Conservation (phyloP, 2,888 invertebrate species). For the Cynaeus angustus region DNA sequence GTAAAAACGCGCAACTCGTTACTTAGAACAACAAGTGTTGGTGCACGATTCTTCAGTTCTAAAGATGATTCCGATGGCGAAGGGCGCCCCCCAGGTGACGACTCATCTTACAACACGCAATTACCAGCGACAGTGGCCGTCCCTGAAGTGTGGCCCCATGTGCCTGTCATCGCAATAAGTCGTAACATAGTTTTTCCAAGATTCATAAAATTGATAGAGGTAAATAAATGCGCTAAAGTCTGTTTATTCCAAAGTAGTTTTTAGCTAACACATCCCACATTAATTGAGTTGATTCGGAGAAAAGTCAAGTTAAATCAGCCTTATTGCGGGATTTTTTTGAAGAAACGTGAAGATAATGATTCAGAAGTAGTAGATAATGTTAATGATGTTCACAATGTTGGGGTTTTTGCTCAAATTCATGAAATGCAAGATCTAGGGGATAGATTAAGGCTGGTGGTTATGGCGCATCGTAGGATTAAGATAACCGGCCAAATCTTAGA, state of each 20-base stretch:
- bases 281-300: constrained; percentile 92
- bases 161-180: constrained; percentile 95
- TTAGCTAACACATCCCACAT: constrained; percentile 87
- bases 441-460: constrained; percentile 91
- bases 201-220: constrained; percentile 98
- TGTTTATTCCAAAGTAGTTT: constrained; percentile 48
- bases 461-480: constrained; percentile 93
- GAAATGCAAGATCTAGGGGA: constrained; percentile 97
- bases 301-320: constrained; percentile 98
- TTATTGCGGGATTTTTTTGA: constrained; percentile 97
- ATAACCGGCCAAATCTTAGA: constrained; percentile 87
- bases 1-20: background rate
- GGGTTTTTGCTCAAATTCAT: constrained; percentile 98
- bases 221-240: constrained; percentile 65
- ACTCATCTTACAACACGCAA: constrained; percentile 72
- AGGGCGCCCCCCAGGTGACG: constrained; percentile 64
- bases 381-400: constrained; percentile 90
- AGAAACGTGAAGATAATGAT: constrained; percentile 92
- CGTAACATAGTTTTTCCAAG: constrained; percentile 98
- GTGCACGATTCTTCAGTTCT: constrained; percentile 55
- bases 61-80: constrained; percentile 62
- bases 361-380: constrained; percentile 88
- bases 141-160: constrained; percentile 96
- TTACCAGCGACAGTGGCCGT: constrained; percentile 93
- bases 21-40: background rate